phyloP scores from a whole-genome alignment of 1,140 invertebrate genomes.

The Camponotus vicinus region DNA sequence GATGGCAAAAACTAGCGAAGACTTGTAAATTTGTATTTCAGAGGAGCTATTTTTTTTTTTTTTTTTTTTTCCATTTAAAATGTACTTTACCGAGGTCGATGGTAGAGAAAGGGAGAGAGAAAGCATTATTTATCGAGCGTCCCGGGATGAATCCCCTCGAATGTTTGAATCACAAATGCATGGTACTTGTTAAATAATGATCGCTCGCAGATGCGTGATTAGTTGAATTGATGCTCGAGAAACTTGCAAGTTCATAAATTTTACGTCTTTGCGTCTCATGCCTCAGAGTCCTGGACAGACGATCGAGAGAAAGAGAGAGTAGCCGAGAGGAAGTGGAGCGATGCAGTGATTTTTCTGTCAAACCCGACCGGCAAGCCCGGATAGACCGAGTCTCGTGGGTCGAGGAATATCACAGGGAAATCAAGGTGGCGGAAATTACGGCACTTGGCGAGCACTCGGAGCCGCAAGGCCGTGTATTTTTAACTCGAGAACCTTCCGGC shows the following conservation, averaged over 20 bases:
- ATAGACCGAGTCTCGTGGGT: neutral
- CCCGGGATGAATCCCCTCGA: too few species aligned
- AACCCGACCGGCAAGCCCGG: neutral
- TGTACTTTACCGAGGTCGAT: neutral
- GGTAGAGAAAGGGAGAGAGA: neutral
- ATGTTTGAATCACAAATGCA: too few species aligned
- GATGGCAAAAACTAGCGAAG: neutral
- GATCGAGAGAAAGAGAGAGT: too few species aligned
- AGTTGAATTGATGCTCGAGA: too few species aligned
- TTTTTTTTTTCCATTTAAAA: neutral
- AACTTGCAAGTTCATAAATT: too few species aligned
- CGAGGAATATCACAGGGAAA: constrained; percentile 52
- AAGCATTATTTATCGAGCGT: too few species aligned
- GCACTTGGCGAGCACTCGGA: constrained; percentile 62
- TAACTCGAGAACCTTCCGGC: constrained; percentile 82
- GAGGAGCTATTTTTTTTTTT: too few species aligned
- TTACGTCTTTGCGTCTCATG: too few species aligned
- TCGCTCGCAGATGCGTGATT: too few species aligned
- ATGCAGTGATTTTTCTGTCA: neutral
- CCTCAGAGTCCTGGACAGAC: too few species aligned
- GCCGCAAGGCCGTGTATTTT: constrained; percentile 83
- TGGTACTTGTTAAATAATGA: too few species aligned
- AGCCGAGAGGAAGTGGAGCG: neutral
- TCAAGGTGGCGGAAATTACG: constrained; percentile 71
- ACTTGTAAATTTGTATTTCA: neutral